A percentile compares a stretch with the other conserved stretches of the same genome.
Conservation (phyloP, 2,797 vertebrate genomes). For the Craterocephalus amniculus region DNA sequence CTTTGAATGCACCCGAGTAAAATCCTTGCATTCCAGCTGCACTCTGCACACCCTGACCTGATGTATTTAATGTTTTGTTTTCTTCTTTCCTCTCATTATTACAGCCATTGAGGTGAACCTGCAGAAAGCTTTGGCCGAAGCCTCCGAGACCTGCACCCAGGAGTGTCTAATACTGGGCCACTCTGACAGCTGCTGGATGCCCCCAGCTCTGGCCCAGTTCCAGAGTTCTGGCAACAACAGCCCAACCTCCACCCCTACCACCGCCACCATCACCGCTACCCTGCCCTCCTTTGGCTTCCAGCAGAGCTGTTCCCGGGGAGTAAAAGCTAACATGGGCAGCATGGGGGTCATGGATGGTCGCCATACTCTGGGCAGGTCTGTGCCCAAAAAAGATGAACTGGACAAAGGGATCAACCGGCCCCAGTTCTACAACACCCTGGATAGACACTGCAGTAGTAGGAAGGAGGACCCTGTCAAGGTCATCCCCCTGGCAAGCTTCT, state of each 20-base stretch:
- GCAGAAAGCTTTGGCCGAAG: conserved; percentile 94
- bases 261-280: conserved; percentile 74
- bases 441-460: conserved; percentile 88
- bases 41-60: conserved; percentile 30
- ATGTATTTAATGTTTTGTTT: conserved; percentile 50
- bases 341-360: conserved; percentile 84
- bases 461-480: conserved; percentile 92
- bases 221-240: conserved; percentile 82
- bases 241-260: conserved; percentile 72
- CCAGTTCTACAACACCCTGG: conserved; percentile 93
- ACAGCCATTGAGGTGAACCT: conserved; percentile 95
- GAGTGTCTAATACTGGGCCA: conserved; percentile 98
- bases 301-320: conserved; percentile 85
- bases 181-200: conserved; percentile 99
- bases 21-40: conserved; percentile 25
- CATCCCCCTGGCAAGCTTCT: conserved; percentile 93
- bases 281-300: conserved; percentile 89
- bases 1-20: conserved; percentile 14
- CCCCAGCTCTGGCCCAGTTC: conserved; percentile 89
- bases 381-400: conserved; percentile 90
- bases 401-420: conserved; percentile 87
- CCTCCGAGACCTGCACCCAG: conserved; percentile 96
- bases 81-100: conserved; percentile 30
- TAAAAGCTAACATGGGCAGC: conserved; percentile 80
- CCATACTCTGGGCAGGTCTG: conserved; percentile 88